These are phyloP conservation scores for Mobula hypostoma DNA, from an alignment of 2,113 vertebrate species.

Conservation along the genomic window DNA sequence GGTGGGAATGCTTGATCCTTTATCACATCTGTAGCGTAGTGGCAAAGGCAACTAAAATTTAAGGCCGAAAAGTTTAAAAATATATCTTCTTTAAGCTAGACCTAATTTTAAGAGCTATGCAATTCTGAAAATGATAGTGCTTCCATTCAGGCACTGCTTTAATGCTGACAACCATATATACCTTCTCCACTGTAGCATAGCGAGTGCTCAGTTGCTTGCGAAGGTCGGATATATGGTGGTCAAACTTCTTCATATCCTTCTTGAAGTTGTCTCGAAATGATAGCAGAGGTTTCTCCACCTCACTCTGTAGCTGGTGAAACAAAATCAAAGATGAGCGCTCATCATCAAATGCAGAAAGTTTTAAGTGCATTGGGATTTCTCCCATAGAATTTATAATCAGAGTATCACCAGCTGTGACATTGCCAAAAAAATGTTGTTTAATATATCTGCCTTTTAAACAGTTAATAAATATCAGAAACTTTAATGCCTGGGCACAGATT, in stretches of 20 bases:
- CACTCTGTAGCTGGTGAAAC: conserved; percentile 75
- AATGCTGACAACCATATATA: conserved; percentile 45
- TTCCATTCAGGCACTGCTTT: neutral
- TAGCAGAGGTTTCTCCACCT: conserved; percentile 92
- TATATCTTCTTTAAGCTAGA: neutral
- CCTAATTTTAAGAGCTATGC: neutral
- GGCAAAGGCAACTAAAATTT: neutral
- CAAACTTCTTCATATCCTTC: conserved; percentile 95
- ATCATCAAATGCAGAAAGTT: neutral
- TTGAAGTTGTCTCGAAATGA: conserved; percentile 94
- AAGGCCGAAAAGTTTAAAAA: neutral
- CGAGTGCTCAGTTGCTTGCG: conserved; percentile 87
- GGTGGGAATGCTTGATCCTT: neutral
- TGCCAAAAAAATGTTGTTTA: neutral
- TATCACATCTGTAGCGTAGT: neutral
- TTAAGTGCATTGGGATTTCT: neutral
- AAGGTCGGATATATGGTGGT: conserved; percentile 86
- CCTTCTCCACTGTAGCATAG: conserved; percentile 82
- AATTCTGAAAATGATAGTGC: neutral
- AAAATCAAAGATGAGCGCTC: neutral
- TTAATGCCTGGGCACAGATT: neutral
- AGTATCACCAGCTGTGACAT: neutral
- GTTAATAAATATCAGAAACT: neutral
- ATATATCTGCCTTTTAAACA: neutral
- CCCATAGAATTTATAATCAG: neutral